These are phyloP conservation scores for Caranx melampygus DNA, from an alignment of 2,113 vertebrate species.

Conservation along the genomic window DNA sequence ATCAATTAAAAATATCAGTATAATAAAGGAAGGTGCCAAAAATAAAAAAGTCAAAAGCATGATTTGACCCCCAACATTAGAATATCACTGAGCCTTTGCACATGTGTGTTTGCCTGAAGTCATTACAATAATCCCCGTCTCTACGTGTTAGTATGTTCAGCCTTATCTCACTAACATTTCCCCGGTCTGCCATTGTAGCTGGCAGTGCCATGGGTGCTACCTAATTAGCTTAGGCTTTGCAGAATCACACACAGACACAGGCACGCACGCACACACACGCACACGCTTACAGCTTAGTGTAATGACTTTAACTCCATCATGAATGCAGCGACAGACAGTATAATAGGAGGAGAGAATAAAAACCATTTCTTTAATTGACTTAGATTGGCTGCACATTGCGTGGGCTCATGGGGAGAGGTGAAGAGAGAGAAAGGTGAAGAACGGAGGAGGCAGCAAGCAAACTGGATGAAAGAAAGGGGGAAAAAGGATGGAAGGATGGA, in stretches of 20 bases:
- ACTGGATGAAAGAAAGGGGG: neutral
- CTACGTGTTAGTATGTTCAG: constrained; percentile 53
- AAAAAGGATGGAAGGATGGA: constrained; percentile 9
- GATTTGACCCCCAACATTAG: neutral
- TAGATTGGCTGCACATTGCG: constrained; percentile 55
- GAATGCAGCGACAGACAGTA: constrained; percentile 58
- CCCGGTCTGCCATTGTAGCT: constrained; percentile 59
- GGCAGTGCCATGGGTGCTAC: constrained; percentile 47
- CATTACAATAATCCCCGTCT: constrained; percentile 57
- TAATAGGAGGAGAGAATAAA: constrained; percentile 64
- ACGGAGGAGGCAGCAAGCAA: constrained; percentile 6
- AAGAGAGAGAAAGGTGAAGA: neutral
- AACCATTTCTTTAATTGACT: constrained; percentile 74
- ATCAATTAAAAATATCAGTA: neutral
- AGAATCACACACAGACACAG: constrained; percentile 24
- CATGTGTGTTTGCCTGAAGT: constrained; percentile 36
- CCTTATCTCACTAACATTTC: constrained; percentile 67
- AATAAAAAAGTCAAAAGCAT: neutral
- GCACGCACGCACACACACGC: constrained; percentile 13
- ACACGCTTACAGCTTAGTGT: constrained; percentile 49
- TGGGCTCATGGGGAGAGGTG: constrained; percentile 18
- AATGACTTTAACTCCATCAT: constrained; percentile 70
- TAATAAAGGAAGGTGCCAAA: neutral
- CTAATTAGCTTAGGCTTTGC: constrained; percentile 72
- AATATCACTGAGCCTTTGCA: neutral